phyloP scores from a whole-genome alignment of 2,113 vertebrate species.

The Sporophila hypoxantha region DNA sequence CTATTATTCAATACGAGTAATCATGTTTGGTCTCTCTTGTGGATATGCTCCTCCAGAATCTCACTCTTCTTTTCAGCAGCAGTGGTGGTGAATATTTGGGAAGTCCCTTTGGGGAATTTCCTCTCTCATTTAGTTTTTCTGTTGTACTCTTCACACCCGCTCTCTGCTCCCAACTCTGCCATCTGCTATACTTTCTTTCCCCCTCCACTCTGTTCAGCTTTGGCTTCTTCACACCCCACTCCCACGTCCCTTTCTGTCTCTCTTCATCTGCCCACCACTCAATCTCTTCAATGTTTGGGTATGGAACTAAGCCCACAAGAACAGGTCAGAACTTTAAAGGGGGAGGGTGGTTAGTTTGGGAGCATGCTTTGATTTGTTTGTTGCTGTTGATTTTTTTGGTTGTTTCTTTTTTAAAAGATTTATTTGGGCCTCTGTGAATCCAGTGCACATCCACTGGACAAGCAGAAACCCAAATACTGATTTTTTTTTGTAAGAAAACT shows the following conservation, averaged over 20 bases:
- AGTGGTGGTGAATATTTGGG: slow-evolving; percentile 74
- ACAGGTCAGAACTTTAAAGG: slow-evolving; percentile 55
- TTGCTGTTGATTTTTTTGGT: not conserved
- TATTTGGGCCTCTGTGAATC: slow-evolving; percentile 31
- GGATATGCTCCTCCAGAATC: slow-evolving; percentile 49
- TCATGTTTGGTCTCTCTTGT: slow-evolving; percentile 45
- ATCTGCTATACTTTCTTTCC: slow-evolving; percentile 77
- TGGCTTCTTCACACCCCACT: slow-evolving; percentile 81
- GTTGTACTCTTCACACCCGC: slow-evolving; percentile 79
- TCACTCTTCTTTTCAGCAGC: slow-evolving; percentile 56
- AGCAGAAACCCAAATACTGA: slow-evolving; percentile 44
- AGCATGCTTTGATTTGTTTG: slow-evolving; percentile 30
- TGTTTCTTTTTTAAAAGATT: not conserved
- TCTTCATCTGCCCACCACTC: slow-evolving; percentile 77
- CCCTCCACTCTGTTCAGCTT: slow-evolving; percentile 75
- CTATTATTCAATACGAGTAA: slow-evolving; percentile 39
- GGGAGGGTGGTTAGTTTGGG: slow-evolving; percentile 17
- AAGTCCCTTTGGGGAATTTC: slow-evolving; percentile 83
- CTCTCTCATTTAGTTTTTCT: slow-evolving; percentile 73
- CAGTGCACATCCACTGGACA: slow-evolving; percentile 30
- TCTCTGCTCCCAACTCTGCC: slow-evolving; percentile 76
- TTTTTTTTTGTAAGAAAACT: slow-evolving; percentile 9
- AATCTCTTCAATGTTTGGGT: slow-evolving; percentile 71
- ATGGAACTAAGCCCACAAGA: slow-evolving; percentile 62
- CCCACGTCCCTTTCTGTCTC: slow-evolving; percentile 78